Base-by-base conservation (phyloP, 2,113 vertebrate species). In the Cottus gobio region DNA sequence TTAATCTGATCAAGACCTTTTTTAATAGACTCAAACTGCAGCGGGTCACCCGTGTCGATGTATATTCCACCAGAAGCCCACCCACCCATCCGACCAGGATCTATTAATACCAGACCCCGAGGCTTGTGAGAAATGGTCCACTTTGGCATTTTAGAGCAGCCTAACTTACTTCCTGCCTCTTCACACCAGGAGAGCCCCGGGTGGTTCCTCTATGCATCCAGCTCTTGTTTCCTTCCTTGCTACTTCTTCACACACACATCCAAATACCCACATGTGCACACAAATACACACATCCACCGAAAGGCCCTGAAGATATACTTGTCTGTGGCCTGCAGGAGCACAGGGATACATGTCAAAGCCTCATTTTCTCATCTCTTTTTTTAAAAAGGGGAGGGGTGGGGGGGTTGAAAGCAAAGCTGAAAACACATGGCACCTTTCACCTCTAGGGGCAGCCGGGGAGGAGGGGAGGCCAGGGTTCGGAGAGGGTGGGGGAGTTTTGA, bases 361-460 rank as follows among this genome's bases (percentile, higher is more conserved):
- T 83, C 26, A 64, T 89, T 90, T 84, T 90, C 73, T 85, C 64
- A 58, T 58, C 61, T 65, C 42, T 78, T 50, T 30, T 30, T 81
- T 77, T 7, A 80, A 82, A 83, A 7, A 44, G 5, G n/a, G 52
- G 52, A 12, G 24, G n/a, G 39, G 37, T 31, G 75, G 79, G 56
- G 82, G 71, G 80, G 77, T 83, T 62, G 54, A 58, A 84, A 58
- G 90, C 67, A 60, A 84, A 89, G 86, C 83, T 71, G 66, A 77
- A 93, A 94, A 81, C 91, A 90, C 86, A 89, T 91, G 91, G 85
- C 85, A 92, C 90, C 90, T 90, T 94, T 94, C 85, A 92, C 92
- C 92, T 92, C 82, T 69, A 28, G 56, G 80, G 85, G 56, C 56
- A 63, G 66, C 39, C 50, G 2, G 34, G 68, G 78, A 73, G 62